Percentiles rank a stretch among this genome's conserved stretches.
Conservation (phyloP, 2,113 vertebrate species). For the Globicephala melas region DNA sequence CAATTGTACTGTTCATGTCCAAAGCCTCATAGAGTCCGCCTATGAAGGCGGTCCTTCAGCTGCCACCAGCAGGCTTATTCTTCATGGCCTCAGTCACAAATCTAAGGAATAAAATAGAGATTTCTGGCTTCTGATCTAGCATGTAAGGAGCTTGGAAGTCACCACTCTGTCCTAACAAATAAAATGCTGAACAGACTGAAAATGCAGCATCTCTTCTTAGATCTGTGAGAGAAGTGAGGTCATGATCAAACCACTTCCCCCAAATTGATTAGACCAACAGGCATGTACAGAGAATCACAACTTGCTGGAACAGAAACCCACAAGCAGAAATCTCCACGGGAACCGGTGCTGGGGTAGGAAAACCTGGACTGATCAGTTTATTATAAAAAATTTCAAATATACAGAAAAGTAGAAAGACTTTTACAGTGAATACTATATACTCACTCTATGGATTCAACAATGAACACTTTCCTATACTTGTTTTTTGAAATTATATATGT, state of each 20-base stretch:
- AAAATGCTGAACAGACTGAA: not conserved
- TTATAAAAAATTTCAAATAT: not conserved
- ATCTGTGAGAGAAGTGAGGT: not conserved
- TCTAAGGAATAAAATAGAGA: not conserved
- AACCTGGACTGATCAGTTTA: not conserved
- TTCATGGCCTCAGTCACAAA: not conserved
- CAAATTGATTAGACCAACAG: not conserved
- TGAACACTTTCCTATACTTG: not conserved
- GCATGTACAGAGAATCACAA: not conserved
- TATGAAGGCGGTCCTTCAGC: not conserved
- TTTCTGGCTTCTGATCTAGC: not conserved
- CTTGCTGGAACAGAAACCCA: not conserved
- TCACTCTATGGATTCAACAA: not conserved
- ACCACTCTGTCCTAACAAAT: not conserved
- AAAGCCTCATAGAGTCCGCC: not conserved
- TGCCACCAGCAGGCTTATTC: not conserved
- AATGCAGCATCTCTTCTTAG: not conserved
- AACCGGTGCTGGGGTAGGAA: not conserved
- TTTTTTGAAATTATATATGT: not conserved
- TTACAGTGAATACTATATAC: not conserved
- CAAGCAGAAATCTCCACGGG: accelerated
- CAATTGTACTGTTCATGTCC: not conserved
- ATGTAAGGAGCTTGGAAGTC: not conserved
- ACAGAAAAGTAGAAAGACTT: not conserved
- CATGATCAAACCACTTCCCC: accelerated